Conservation (phyloP, 2,113 vertebrate species). For the Phylloscopus whistleri region DNA sequence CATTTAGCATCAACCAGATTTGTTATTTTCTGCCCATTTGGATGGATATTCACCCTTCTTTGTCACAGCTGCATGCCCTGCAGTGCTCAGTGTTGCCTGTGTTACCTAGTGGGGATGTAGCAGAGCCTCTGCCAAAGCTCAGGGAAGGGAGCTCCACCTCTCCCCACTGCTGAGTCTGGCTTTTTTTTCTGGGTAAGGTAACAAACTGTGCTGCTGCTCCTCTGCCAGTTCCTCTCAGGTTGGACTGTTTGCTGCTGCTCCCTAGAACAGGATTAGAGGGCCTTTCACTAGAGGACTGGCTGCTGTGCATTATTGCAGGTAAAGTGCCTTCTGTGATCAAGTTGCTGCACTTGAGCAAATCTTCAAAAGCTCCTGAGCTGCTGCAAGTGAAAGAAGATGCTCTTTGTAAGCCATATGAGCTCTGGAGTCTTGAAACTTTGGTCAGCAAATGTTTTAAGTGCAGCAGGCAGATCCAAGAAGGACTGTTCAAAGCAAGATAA, state of each 20-base stretch:
- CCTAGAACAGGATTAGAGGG: not conserved
- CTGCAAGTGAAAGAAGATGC: not conserved
- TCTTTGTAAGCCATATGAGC: not conserved
- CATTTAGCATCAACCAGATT: accelerated
- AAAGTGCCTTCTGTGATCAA: not conserved
- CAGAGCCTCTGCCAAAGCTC: not conserved
- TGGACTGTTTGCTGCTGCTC: not conserved
- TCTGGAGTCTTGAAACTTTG: not conserved
- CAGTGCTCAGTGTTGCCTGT: not conserved
- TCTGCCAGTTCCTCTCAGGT: not conserved
- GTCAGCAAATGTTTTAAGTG: not conserved
- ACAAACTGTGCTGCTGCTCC: not conserved
- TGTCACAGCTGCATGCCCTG: not conserved
- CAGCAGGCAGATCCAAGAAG: not conserved
- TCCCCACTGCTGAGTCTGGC: not conserved
- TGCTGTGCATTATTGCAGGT: not conserved
- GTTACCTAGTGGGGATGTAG: not conserved
- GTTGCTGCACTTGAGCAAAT: not conserved
- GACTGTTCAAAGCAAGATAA: not conserved
- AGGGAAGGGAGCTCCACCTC: not conserved
- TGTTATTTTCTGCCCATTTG: not conserved
- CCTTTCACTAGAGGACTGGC: not conserved
- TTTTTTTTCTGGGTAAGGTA: not conserved
- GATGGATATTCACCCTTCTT: not conserved
- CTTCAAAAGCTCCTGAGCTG: not conserved